These are phyloP conservation scores for Myopa tessellatipennis DNA, from an alignment of 2,888 invertebrate genomes.

Conservation along the genomic window DNA sequence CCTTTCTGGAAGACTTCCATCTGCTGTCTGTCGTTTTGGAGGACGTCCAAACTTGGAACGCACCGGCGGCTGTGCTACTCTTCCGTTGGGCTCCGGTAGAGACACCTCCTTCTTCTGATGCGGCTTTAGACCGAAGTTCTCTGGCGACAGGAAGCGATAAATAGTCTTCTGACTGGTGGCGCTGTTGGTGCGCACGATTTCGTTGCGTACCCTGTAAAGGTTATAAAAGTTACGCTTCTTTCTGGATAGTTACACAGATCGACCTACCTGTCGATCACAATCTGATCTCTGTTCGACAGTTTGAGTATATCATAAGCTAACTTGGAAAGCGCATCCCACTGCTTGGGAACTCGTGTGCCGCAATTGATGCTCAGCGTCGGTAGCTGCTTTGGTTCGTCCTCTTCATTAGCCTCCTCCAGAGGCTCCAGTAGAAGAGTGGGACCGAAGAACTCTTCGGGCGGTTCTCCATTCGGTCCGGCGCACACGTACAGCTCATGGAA, in stretches of 20 bases:
- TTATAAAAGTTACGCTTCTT: too few species aligned
- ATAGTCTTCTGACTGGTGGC: conserved; percentile 60
- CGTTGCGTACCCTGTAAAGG: conserved; percentile 58
- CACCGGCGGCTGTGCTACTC: background rate
- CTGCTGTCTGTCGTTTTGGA: conserved; percentile 49
- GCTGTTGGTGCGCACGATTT: conserved; percentile 59
- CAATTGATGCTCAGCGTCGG: conserved; percentile 24
- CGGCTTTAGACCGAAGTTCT: conserved; percentile 55
- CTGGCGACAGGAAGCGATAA: conserved; percentile 61
- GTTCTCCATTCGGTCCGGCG: conserved; percentile 33
- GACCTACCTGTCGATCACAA: conserved; percentile 62
- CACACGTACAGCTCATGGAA: conserved; percentile 47
- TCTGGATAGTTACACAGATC: background rate
- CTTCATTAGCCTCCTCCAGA: conserved; percentile 15
- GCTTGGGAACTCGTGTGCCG: conserved; percentile 30
- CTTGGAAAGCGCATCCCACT: conserved; percentile 58
- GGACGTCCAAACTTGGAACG: conserved; percentile 51
- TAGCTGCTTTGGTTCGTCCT: conserved; percentile 16
- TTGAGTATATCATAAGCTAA: conserved; percentile 61
- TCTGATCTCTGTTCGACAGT: conserved; percentile 60
- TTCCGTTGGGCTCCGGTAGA: background rate
- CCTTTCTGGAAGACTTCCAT: background rate
- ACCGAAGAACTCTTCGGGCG: background rate
- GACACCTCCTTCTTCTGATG: conserved; percentile 4
- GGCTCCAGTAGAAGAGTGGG: background rate